Conservation (phyloP, 2,888 invertebrate genomes). For the Heliconius cydno region DNA sequence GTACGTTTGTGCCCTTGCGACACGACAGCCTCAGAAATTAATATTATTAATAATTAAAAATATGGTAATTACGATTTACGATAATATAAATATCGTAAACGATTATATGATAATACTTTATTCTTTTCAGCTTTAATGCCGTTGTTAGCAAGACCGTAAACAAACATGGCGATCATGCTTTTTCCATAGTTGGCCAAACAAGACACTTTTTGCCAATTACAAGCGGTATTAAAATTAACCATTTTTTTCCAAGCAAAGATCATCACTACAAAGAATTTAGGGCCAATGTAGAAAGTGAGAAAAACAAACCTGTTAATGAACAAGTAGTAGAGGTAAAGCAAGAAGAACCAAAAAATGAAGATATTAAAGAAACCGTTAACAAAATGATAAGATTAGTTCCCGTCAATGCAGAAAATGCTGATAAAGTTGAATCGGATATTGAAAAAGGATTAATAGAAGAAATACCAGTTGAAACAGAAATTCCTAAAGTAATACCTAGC, state of each 20-base stretch:
- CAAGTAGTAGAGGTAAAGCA: constrained; percentile 49
- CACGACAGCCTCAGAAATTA: too few species aligned
- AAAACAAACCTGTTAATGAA: constrained; percentile 56
- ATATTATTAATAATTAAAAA: too few species aligned
- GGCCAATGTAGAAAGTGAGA: constrained; percentile 46
- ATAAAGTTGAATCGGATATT: constrained; percentile 43
- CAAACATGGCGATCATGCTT: constrained; percentile 72
- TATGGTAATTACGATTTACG: too few species aligned
- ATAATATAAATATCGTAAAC: too few species aligned
- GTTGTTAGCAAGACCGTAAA: constrained; percentile 79
- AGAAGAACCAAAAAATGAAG: constrained; percentile 36
- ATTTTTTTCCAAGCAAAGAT: constrained; percentile 69
- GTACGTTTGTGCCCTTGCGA: too few species aligned
- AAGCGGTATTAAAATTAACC: constrained; percentile 71
- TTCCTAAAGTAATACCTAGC: constrained; percentile 52
- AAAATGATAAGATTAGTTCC: constrained; percentile 34
- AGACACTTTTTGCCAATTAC: constrained; percentile 68
- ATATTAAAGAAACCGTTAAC: constrained; percentile 27
- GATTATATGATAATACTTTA: neutral
- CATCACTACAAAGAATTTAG: constrained; percentile 53
- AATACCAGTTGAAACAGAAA: constrained; percentile 53
- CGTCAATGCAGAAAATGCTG: constrained; percentile 17
- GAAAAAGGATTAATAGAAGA: constrained; percentile 55
- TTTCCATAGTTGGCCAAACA: constrained; percentile 66
- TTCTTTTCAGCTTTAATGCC: constrained; percentile 78